Base-by-base conservation (phyloP, 2,797 vertebrate species). In the Gambelia wislizenii region DNA sequence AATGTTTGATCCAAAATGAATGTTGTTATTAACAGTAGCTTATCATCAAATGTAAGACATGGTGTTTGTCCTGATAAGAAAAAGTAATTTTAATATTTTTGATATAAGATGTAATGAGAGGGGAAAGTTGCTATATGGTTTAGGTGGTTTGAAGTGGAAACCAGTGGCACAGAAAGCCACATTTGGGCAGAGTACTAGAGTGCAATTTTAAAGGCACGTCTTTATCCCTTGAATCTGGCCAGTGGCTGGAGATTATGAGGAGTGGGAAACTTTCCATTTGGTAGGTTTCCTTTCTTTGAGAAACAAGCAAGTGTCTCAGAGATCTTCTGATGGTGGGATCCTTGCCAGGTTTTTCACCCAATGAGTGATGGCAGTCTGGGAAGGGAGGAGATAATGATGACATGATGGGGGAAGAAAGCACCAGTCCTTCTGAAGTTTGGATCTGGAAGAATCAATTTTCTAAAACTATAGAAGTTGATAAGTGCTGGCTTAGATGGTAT, bases 71-170 rank as follows among this genome's bases (percentile, higher is more conserved):
- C 16, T 36, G 80, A 33, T 44, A 56, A 83, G 83, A 76, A 89
- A n/a, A n/a, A n/a, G n/a, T 87, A 5, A 20, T 36, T 91, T 59
- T 49, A 85, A 70, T 22, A 44, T 88, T 74, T 39, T 75, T 76
- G 72, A n/a, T 44, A 87, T 74, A 81, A 44, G 54, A 44, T 82
- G 14, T 64, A 75, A 44, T 77, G 78, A 61, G 12, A 49, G 2
- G 54, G 61, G 20, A 4, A 89, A 86, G 25, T n/a, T 49, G 44
- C 1, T 81, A 25, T 25, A 49, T 86, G 47, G 27, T 83, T 14
- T 16, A 59, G 70, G 6, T 74, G 47, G 6, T 49, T 3, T 33
- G 13, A 3, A 84, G 1, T 54, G 47, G 81, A 82, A 93, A 14
- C 25, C 33, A 39, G 18, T 56, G n/a, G 52, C 33, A 12, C 4